phyloP scores from a whole-genome alignment of 2,797 vertebrate species.

The Nannoperca australis region DNA sequence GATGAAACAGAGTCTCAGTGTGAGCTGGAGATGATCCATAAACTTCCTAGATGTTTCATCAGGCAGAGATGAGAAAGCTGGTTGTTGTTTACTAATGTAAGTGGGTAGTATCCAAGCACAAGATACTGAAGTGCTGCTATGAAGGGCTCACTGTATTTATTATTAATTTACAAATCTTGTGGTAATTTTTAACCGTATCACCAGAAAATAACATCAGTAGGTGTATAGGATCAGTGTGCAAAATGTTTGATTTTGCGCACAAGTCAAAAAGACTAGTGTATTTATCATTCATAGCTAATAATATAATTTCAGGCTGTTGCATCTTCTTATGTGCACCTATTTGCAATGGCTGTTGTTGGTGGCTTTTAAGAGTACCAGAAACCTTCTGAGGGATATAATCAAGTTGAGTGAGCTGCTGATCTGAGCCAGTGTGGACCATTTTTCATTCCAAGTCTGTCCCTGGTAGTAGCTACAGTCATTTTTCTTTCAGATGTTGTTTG shows the following conservation, averaged over 20 bases:
- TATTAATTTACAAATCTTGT: conserved; percentile 3
- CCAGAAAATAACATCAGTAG: not conserved
- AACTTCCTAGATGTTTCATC: conserved; percentile 30
- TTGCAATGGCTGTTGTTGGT: not conserved
- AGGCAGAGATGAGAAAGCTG: conserved; percentile 14
- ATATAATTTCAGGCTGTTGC: not conserved
- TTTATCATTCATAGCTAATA: too few species aligned
- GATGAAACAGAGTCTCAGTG: conserved; percentile 31
- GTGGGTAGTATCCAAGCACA: not conserved
- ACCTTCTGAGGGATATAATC: conserved; percentile 9
- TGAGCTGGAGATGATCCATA: conserved; percentile 28
- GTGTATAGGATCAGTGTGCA: not conserved
- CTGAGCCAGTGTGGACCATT: conserved; percentile 2
- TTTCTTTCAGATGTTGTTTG: conserved; percentile 61
- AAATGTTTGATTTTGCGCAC: not conserved
- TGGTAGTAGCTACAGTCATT: conserved; percentile 35
- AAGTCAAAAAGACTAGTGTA: too few species aligned
- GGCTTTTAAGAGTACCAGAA: conserved; percentile 4
- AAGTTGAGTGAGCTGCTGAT: conserved; percentile 8
- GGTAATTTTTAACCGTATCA: not conserved
- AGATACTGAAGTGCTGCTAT: not conserved
- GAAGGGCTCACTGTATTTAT: not conserved
- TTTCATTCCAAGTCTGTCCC: conserved; percentile 22
- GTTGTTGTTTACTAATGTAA: not conserved
- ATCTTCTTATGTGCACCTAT: not conserved